These are phyloP conservation scores for Cyphomyrmex costatus DNA, from an alignment of 1,140 invertebrate genomes.

Conservation along the genomic window DNA sequence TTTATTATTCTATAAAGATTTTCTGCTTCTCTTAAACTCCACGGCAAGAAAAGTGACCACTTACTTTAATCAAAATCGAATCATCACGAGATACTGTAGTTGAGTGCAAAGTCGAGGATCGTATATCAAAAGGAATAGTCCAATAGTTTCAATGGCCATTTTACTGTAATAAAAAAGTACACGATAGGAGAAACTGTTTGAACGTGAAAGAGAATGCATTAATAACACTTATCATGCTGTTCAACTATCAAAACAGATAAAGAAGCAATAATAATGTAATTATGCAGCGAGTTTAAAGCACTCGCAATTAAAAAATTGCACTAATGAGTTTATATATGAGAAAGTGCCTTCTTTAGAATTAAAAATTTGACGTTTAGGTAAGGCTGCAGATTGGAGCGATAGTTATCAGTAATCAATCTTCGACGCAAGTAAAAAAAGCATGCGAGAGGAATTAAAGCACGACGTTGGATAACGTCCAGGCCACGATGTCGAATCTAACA, in stretches of 20 bases:
- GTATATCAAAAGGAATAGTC: slow-evolving; percentile 43
- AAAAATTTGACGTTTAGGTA: background rate
- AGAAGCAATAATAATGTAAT: background rate
- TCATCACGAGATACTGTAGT: background rate
- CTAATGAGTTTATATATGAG: background rate
- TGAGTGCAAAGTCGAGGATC: slow-evolving; percentile 34
- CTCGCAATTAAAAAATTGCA: background rate
- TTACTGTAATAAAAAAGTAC: slow-evolving; percentile 16
- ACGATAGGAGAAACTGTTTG: slow-evolving; percentile 6
- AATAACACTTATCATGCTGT: background rate
- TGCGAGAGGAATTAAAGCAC: slow-evolving; percentile 11
- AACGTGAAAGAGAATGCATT: background rate
- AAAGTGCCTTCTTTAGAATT: background rate
- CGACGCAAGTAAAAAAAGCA: background rate
- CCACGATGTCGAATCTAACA: slow-evolving; percentile 42
- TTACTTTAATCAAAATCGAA: slow-evolving; percentile 50
- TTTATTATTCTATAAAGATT: background rate
- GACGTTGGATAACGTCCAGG: slow-evolving; percentile 48
- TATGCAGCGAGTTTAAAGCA: background rate
- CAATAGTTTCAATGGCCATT: slow-evolving; percentile 27
- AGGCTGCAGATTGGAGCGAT: background rate
- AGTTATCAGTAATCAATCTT: background rate
- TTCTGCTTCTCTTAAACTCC: background rate
- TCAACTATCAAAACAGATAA: background rate
- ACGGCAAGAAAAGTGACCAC: background rate